phyloP scores from a whole-genome alignment of 2,888 invertebrate species.

The Hemaris fuciformis region DNA sequence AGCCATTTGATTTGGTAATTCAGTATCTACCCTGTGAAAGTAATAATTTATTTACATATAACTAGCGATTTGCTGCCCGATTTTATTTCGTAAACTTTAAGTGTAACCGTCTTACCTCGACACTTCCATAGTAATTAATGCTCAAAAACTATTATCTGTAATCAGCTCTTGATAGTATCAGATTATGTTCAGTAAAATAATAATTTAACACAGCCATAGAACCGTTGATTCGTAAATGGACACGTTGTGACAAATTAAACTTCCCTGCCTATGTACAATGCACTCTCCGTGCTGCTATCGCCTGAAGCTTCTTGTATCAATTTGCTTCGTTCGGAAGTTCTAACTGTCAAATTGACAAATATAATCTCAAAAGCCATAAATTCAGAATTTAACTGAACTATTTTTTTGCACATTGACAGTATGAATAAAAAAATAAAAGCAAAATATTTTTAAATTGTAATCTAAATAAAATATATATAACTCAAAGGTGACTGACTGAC shows the following conservation, averaged over 20 bases:
- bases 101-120: conserved; percentile 39
- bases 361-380: too few species aligned
- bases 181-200: too few species aligned
- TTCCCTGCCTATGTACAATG: not conserved
- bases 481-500: too few species aligned
- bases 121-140: conserved; percentile 40
- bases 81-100: not conserved
- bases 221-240: conserved; percentile 6
- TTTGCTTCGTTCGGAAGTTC: not conserved
- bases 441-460: too few species aligned
- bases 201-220: not conserved
- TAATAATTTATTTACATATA: conserved; percentile 1
- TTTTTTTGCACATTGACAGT: too few species aligned
- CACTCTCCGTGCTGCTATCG: not conserved
- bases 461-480: too few species aligned
- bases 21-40: conserved; percentile 58
- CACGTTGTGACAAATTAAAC: not conserved
- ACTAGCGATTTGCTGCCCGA: not conserved
- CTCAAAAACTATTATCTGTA: not conserved
- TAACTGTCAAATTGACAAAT: too few species aligned
- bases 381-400: too few species aligned
- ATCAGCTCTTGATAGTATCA: not conserved
- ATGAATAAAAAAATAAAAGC: too few species aligned
- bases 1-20: conserved; percentile 73
- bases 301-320: not conserved